Percentiles rank a stretch among this genome's conserved stretches.
phyloP scores from a whole-genome alignment of 2,888 invertebrate species.

The Anarsia innoxiella region DNA sequence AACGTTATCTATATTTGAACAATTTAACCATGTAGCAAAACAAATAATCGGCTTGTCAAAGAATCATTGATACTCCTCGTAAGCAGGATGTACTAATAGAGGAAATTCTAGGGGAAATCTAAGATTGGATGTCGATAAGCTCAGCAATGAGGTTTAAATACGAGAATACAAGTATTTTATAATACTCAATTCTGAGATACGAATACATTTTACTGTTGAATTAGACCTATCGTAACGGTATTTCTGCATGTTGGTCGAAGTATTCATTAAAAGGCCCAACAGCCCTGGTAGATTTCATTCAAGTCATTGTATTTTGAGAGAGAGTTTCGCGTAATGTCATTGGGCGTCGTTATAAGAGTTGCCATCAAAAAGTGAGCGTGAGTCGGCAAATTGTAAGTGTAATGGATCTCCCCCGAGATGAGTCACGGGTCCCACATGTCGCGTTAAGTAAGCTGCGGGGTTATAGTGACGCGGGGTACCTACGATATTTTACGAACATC shows the following conservation, averaged over 20 bases:
- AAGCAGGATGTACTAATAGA: constrained; percentile 51
- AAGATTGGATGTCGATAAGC: constrained; percentile 39
- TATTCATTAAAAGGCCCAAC: too few species aligned
- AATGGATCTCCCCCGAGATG: constrained; percentile 62
- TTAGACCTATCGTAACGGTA: neutral
- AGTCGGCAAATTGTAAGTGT: constrained; percentile 56
- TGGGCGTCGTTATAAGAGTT: constrained; percentile 30
- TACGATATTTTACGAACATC: constrained; percentile 35
- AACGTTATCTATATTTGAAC: constrained; percentile 44
- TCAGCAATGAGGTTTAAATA: constrained; percentile 31
- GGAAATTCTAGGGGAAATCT: constrained; percentile 35
- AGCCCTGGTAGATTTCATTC: too few species aligned
- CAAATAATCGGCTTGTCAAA: constrained; percentile 28
- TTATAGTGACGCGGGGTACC: constrained; percentile 38
- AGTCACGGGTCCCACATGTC: constrained; percentile 56
- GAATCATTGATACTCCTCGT: constrained; percentile 58
- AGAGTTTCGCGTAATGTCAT: constrained; percentile 24
- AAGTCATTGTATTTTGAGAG: too few species aligned
- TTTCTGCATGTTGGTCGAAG: too few species aligned
- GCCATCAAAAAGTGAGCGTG: constrained; percentile 57
- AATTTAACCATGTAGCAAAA: constrained; percentile 26
- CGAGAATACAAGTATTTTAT: constrained; percentile 26
- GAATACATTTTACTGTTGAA: constrained; percentile 2
- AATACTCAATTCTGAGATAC: constrained; percentile 14
- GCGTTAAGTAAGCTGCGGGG: constrained; percentile 41